A percentile compares a stretch with the other conserved stretches of the same genome.
Conservation (phyloP, 2,113 vertebrate species). For the Delphinapterus leucas region DNA sequence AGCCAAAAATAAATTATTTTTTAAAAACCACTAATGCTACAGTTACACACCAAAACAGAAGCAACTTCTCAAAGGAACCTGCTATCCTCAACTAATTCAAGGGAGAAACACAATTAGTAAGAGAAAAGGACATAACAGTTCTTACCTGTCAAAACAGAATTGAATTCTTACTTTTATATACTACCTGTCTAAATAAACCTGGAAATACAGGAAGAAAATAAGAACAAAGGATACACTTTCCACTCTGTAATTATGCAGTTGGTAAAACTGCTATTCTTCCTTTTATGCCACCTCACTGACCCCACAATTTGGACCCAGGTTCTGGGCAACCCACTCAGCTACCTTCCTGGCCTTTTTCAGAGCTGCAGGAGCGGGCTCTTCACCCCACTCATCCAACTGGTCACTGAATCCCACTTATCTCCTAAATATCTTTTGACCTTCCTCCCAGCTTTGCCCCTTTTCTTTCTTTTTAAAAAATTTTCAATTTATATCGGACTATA, state of each 20-base stretch:
- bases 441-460: background rate
- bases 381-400: background rate
- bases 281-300: background rate
- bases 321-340: background rate
- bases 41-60: slow-evolving; percentile 13
- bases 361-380: background rate
- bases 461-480: background rate
- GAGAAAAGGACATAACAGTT: background rate
- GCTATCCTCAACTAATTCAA: background rate
- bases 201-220: background rate
- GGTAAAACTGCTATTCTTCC: background rate
- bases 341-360: background rate
- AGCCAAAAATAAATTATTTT: too few species aligned
- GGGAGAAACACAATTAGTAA: slow-evolving; percentile 11
- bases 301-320: background rate
- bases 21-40: background rate
- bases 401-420: background rate
- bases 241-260: background rate
- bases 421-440: background rate
- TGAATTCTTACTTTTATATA: background rate
- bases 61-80: background rate
- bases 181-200: background rate
- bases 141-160: background rate
- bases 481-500: background rate
- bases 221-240: background rate